Evolutionary conservation across 2,113 vertebrate species (phyloP).

Genomic region (Crotophaga sulcirostris): DNA sequence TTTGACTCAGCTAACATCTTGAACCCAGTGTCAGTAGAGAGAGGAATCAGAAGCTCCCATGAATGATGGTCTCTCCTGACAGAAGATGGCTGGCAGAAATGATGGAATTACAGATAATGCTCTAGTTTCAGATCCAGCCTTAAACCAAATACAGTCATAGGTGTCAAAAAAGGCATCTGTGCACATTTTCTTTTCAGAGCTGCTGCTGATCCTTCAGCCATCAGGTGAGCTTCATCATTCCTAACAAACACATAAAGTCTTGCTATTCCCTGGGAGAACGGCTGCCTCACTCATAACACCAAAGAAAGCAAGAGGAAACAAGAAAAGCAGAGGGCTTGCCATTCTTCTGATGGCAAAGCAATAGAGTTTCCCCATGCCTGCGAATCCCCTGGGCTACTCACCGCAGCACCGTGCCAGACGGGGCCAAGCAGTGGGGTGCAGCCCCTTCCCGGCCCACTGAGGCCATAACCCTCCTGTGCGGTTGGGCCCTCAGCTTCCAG

Average conservation of each 20-base stretch:
- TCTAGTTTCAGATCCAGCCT: neutral
- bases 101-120: neutral
- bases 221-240: neutral
- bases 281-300: neutral
- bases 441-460: neutral
- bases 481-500: neutral
- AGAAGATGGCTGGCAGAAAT: neutral
- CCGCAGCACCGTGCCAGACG: neutral
- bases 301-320: neutral
- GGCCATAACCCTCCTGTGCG: neutral
- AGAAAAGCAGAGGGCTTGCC: neutral
- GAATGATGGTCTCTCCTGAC: neutral
- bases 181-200: neutral
- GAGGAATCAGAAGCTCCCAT: neutral
- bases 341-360: neutral
- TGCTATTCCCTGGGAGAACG: neutral
- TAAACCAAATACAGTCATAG: neutral
- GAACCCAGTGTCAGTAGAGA: neutral
- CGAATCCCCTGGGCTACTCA: fast-evolving
- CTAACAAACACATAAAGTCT: neutral
- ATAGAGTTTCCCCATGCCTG: neutral
- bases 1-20: neutral
- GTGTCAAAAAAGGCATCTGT: neutral
- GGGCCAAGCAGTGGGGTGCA: fast-evolving
- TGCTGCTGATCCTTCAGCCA: neutral